Percentiles rank a stretch among this genome's conserved stretches.
Conservation (phyloP, 2,797 vertebrate genomes). For the Pangasius sanitwongsei region DNA sequence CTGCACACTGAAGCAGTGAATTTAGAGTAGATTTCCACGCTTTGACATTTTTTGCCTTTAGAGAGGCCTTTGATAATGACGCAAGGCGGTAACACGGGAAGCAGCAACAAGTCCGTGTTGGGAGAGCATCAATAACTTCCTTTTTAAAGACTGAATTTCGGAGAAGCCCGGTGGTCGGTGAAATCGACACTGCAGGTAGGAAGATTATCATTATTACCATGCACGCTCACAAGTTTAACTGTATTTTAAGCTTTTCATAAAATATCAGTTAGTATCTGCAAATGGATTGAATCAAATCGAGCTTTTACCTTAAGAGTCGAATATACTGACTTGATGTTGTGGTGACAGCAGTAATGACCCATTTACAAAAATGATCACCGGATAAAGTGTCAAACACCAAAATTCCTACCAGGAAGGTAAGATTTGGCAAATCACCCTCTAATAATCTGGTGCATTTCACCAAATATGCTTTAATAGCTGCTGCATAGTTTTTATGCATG, state of each 20-base stretch:
- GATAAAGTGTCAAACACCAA: neutral
- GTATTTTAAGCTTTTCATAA: neutral
- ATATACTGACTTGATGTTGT: neutral
- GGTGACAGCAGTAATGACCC: neutral
- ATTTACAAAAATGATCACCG: neutral
- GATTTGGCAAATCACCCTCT: neutral
- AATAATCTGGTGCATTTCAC: neutral
- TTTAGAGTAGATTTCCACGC: neutral
- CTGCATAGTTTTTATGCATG: neutral
- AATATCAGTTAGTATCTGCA: neutral
- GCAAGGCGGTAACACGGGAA: neutral
- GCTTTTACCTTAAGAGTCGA: too few species aligned
- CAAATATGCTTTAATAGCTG: neutral
- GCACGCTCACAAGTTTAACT: neutral
- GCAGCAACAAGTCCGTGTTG: neutral
- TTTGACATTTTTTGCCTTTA: neutral
- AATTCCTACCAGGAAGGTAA: neutral
- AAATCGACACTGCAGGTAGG: slow-evolving; percentile 8
- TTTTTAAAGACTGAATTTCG: neutral
- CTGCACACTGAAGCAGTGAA: neutral
- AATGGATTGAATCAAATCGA: neutral
- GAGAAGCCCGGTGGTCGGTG: neutral
- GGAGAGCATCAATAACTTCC: slow-evolving; percentile 12
- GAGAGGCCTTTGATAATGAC: neutral
- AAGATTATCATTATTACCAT: neutral